Conservation (phyloP, 1,140 invertebrate genomes). For the Ditylenchus dipsaci region DNA sequence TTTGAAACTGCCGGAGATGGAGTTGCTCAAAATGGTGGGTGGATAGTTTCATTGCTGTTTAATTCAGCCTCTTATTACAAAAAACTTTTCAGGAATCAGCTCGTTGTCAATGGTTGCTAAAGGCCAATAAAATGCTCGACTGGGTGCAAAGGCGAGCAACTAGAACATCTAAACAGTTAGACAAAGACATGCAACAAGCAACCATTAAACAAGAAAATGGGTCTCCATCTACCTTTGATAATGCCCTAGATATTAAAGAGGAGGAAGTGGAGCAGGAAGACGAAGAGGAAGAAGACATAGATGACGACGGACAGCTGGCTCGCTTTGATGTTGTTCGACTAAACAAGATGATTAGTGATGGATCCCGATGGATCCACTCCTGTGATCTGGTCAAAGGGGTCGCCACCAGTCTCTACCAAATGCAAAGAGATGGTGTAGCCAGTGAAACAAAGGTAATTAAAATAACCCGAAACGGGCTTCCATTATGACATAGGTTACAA, state of each 20-base stretch:
- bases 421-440: not conserved
- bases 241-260: not conserved
- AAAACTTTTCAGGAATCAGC: constrained; percentile 21
- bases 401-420: constrained; percentile 2
- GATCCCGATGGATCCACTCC: not conserved
- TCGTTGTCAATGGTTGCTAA: constrained; percentile 24
- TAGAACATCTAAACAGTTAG: not conserved
- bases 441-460: constrained; percentile 8
- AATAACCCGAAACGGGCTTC: not conserved
- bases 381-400: not conserved
- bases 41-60: not conserved
- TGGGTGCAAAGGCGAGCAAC: not conserved
- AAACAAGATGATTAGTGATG: constrained; percentile 1
- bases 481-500: too few species aligned
- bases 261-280: constrained; percentile 5
- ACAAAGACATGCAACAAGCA: not conserved
- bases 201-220: not conserved
- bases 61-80: not conserved
- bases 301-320: constrained; percentile 2
- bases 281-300: constrained; percentile 5
- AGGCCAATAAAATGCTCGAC: constrained; percentile 17
- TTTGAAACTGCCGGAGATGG: constrained; percentile 2
- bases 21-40: not conserved
- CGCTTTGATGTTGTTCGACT: constrained; percentile 3
- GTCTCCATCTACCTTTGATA: not conserved